These are phyloP conservation scores for Dermochelys coriacea DNA, from an alignment of 2,797 vertebrate species.

Conservation along the genomic window DNA sequence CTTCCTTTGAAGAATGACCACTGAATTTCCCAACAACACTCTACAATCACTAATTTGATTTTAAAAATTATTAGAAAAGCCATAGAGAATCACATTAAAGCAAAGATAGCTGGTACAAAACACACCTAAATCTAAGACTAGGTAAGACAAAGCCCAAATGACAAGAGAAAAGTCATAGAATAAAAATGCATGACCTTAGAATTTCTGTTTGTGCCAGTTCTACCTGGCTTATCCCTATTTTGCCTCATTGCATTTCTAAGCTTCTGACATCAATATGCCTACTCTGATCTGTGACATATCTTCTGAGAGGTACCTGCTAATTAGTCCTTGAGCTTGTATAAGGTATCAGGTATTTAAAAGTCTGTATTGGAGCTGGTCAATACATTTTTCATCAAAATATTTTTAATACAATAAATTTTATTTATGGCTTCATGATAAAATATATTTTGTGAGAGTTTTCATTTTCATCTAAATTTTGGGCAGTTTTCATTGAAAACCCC, in stretches of 20 bases:
- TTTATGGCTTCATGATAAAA: neutral
- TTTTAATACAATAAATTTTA: neutral
- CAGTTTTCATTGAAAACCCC: neutral
- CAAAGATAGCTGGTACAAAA: neutral
- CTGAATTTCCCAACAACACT: neutral
- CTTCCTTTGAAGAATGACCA: neutral
- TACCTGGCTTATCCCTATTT: neutral
- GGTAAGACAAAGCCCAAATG: neutral
- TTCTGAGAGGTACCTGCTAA: neutral
- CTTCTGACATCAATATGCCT: neutral
- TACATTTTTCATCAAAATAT: neutral
- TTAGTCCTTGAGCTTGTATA: neutral
- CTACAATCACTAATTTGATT: neutral
- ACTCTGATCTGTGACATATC: neutral
- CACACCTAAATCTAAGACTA: neutral
- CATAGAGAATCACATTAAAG: neutral
- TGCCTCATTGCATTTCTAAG: neutral
- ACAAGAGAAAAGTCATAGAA: neutral
- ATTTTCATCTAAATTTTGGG: neutral
- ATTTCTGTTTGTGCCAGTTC: neutral
- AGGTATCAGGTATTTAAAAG: neutral
- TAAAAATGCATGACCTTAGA: neutral
- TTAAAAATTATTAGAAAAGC: neutral
- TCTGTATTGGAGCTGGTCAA: neutral
- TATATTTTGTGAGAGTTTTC: neutral